Evolutionary conservation across 2,797 vertebrate genomes (phyloP).

Genomic region (Enteromius fasciolatus): DNA sequence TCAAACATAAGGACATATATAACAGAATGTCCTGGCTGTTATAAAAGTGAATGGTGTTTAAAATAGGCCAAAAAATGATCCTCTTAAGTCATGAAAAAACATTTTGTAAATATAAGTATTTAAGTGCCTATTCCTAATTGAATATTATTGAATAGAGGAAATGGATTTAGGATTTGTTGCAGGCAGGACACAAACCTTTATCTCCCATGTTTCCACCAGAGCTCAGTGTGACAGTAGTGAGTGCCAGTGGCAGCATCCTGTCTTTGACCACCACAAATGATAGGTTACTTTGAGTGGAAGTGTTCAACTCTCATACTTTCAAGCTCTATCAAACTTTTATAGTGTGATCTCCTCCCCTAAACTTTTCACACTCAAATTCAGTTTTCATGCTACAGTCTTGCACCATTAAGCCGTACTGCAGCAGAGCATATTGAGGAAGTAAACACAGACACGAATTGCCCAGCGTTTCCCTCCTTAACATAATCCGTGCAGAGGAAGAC

Average conservation of each 20-base stretch:
- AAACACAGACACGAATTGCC: conserved; percentile 72
- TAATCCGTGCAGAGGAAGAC: conserved; percentile 91
- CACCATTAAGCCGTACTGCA: conserved; percentile 40
- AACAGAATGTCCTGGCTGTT: background rate
- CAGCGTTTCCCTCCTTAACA: conserved; percentile 73
- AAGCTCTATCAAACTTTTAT: conserved; percentile 13
- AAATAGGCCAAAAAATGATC: background rate
- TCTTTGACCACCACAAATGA: background rate
- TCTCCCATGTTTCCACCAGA: background rate
- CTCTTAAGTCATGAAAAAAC: no score
- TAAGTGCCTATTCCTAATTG: no score
- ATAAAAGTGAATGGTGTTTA: conserved; percentile 1
- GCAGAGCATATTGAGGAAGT: conserved; percentile 19
- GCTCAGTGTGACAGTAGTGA: background rate
- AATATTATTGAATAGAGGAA: no score
- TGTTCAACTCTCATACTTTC: conserved; percentile 19
- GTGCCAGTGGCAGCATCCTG: background rate
- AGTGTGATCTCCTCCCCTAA: conserved; percentile 8
- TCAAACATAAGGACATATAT: background rate
- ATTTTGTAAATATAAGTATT: no score
- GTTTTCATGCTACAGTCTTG: conserved; percentile 25
- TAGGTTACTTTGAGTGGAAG: background rate
- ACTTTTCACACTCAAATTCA: conserved; percentile 15
- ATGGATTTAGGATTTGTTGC: background rate
- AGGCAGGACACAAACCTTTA: background rate